phyloP scores from a whole-genome alignment of 2,888 invertebrate genomes.

The Cordilura impudica region DNA sequence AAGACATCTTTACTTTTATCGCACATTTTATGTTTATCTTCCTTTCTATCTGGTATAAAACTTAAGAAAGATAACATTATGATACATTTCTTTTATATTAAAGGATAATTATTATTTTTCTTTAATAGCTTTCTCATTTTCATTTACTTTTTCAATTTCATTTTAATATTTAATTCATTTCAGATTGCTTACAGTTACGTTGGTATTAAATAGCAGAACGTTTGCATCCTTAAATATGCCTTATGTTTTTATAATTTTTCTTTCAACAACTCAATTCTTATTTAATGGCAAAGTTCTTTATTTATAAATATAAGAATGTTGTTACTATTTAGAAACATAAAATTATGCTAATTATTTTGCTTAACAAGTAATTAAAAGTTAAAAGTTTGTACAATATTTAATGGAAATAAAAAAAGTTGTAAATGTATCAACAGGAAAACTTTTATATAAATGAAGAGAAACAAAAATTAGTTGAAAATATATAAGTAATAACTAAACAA shows the following conservation, averaged over 20 bases:
- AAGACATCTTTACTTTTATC: no score
- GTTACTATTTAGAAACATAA: conserved; percentile 1
- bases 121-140: not conserved
- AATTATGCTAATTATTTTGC: conserved; percentile 56
- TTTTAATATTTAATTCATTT: conserved; percentile 2
- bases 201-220: not conserved
- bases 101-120: not conserved
- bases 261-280: not conserved
- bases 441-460: no score
- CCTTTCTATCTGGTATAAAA: no score
- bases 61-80: no score
- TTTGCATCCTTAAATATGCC: not conserved
- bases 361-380: conserved; percentile 56
- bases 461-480: no score
- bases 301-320: not conserved
- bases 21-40: no score
- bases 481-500: no score
- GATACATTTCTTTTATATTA: no score
- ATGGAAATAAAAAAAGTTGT: no score
- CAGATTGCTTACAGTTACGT: conserved; percentile 16
- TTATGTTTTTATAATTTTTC: not conserved
- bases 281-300: not conserved
- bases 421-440: no score
- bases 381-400: conserved; percentile 27
- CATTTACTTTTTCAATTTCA: conserved; percentile 8